Percentiles rank a stretch among this genome's conserved stretches.
These are phyloP conservation scores for Crotalus helleri DNA, from an alignment of 2,113 vertebrate species.

Conservation along the genomic window DNA sequence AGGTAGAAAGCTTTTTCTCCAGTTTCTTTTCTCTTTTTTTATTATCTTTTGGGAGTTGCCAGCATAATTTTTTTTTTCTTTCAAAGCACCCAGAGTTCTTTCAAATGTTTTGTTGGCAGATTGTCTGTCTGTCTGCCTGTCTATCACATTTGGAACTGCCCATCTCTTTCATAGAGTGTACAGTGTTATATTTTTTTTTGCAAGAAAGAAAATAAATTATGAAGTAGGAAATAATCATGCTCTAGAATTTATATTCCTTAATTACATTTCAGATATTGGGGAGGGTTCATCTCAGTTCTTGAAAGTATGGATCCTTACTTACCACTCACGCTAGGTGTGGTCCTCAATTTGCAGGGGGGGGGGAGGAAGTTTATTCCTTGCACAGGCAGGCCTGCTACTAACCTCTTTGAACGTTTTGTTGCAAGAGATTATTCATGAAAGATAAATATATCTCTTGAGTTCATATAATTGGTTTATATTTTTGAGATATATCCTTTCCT, in stretches of 20 bases:
- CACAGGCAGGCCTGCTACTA: fast-evolving
- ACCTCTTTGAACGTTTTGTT: fast-evolving
- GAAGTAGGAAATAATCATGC: not conserved
- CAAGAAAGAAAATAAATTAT: not conserved
- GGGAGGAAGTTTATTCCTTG: fast-evolving
- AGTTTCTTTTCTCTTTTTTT: not conserved
- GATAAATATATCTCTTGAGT: not conserved
- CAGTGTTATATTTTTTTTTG: not conserved
- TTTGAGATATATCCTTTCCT: not conserved
- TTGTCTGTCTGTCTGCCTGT: fast-evolving
- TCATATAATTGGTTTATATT: not conserved
- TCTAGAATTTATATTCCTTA: not conserved
- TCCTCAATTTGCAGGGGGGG: not conserved
- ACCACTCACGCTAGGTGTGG: not conserved
- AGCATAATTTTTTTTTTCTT: not conserved
- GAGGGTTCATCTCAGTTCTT: not conserved
- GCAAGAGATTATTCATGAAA: fast-evolving
- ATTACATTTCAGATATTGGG: not conserved
- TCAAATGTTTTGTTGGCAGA: not conserved
- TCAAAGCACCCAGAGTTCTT: not conserved
- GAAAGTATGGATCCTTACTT: not conserved
- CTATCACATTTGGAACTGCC: not conserved
- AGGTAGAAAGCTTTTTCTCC: not conserved
- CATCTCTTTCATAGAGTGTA: not conserved
- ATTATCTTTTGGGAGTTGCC: not conserved